A percentile compares a stretch with the other conserved stretches of the same genome.
These are phyloP conservation scores for Geococcyx californianus DNA, from an alignment of 2,113 vertebrate species.

Conservation along the genomic window DNA sequence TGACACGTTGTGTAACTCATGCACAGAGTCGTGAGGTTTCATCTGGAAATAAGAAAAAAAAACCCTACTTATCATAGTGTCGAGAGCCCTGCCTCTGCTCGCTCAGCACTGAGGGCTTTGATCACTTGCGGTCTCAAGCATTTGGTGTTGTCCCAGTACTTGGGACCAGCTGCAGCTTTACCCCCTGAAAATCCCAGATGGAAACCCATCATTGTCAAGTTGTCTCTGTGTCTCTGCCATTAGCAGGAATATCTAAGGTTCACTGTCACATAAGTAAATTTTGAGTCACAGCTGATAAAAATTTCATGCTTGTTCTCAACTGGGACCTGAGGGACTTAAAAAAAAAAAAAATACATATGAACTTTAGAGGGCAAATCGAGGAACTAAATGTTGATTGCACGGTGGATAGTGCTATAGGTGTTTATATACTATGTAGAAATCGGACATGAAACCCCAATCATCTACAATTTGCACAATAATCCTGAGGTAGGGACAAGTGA, in stretches of 20 bases:
- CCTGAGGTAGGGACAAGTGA: background rate
- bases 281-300: background rate
- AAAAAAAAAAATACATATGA: background rate
- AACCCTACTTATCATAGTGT: background rate
- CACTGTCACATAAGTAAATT: background rate
- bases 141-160: background rate
- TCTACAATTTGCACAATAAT: background rate
- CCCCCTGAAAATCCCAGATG: background rate
- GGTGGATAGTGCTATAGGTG: background rate
- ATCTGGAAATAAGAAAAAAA: conserved; percentile 1
- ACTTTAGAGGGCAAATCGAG: background rate
- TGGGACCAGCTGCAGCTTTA: background rate
- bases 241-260: background rate
- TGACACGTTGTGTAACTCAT: background rate
- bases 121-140: background rate
- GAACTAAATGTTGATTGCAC: background rate
- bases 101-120: background rate
- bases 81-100: background rate
- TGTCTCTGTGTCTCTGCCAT: background rate
- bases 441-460: background rate
- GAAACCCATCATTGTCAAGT: conserved; percentile 1
- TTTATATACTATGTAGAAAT: background rate
- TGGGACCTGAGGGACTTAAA: background rate
- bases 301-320: background rate
- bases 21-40: background rate